These are phyloP conservation scores for Rhynchonycteris naso DNA, from an alignment of 2,797 vertebrate genomes.

Conservation along the genomic window DNA sequence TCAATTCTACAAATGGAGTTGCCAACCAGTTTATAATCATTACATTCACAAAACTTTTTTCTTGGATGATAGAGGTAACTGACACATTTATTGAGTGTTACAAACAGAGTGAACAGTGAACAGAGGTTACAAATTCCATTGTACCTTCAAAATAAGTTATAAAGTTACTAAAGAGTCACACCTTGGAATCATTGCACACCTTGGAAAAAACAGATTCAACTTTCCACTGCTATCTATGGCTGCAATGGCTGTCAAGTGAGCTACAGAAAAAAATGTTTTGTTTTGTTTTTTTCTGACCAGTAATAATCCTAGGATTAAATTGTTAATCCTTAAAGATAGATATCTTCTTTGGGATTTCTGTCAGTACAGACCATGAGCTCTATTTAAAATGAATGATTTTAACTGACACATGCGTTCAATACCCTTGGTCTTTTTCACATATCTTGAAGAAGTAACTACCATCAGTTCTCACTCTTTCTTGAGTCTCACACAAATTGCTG, in stretches of 20 bases:
- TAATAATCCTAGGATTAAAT: conserved; percentile 40
- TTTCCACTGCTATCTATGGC: neutral
- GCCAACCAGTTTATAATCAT: conserved; percentile 8
- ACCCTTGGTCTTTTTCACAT: neutral
- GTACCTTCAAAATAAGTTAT: conserved; percentile 35
- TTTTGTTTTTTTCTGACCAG: neutral
- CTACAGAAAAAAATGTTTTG: neutral
- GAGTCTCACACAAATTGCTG: conserved; percentile 55
- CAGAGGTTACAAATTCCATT: conserved; percentile 15
- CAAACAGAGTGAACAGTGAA: neutral
- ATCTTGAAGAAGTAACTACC: conserved; percentile 61
- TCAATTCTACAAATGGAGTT: neutral
- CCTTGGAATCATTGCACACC: neutral
- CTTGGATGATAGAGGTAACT: neutral
- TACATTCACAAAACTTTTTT: neutral
- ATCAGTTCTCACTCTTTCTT: conserved; percentile 54
- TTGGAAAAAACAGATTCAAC: conserved; percentile 26
- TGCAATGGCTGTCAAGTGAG: conserved; percentile 47
- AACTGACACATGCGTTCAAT: conserved; percentile 59
- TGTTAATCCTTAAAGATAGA: conserved; percentile 56
- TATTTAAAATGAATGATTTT: conserved; percentile 65
- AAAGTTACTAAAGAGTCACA: neutral
- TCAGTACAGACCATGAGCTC: conserved; percentile 17
- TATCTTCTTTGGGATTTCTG: conserved; percentile 54
- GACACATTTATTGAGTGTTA: neutral